These are phyloP conservation scores for Plagodis pulveraria DNA, from an alignment of 2,888 invertebrate genomes.

Conservation along the genomic window DNA sequence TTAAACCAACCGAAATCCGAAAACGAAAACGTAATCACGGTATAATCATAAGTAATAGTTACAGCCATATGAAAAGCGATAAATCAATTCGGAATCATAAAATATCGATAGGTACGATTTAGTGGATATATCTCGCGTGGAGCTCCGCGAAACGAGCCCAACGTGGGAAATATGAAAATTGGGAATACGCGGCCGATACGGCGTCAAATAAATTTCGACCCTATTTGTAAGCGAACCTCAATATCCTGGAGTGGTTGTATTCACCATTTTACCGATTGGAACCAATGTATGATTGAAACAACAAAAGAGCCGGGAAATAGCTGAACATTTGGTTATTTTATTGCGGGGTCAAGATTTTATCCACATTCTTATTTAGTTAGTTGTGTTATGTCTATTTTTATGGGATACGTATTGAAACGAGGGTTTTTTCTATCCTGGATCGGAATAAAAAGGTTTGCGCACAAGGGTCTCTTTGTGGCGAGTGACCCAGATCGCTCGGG, in stretches of 20 bases:
- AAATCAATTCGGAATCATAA: slow-evolving; percentile 73
- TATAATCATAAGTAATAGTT: slow-evolving; percentile 24
- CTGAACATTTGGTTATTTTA: slow-evolving; percentile 36
- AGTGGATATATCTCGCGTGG: slow-evolving; percentile 56
- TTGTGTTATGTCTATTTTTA: slow-evolving; percentile 35
- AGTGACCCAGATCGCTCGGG: slow-evolving; percentile 52
- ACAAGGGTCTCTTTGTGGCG: slow-evolving; percentile 46
- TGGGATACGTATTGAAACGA: slow-evolving; percentile 28
- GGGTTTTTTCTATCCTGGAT: slow-evolving; percentile 38
- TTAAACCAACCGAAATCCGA: slow-evolving; percentile 8
- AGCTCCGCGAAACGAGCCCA: slow-evolving; percentile 50
- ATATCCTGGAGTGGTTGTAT: slow-evolving; percentile 52
- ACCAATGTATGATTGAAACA: slow-evolving; percentile 47
- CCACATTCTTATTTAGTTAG: slow-evolving; percentile 31
- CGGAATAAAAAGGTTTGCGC: slow-evolving; percentile 46
- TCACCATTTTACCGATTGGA: slow-evolving; percentile 42
- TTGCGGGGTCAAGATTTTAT: slow-evolving; percentile 38
- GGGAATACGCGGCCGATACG: slow-evolving; percentile 68
- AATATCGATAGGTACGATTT: slow-evolving; percentile 71
- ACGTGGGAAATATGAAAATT: slow-evolving; percentile 81
- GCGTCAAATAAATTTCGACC: slow-evolving; percentile 71
- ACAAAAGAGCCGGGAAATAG: slow-evolving; percentile 38
- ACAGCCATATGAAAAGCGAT: slow-evolving; percentile 41
- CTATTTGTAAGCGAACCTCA: slow-evolving; percentile 69
- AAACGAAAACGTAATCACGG: slow-evolving; percentile 16